phyloP scores from a whole-genome alignment of 2,113 vertebrate genomes.

The Ceuthmochares aereus region DNA sequence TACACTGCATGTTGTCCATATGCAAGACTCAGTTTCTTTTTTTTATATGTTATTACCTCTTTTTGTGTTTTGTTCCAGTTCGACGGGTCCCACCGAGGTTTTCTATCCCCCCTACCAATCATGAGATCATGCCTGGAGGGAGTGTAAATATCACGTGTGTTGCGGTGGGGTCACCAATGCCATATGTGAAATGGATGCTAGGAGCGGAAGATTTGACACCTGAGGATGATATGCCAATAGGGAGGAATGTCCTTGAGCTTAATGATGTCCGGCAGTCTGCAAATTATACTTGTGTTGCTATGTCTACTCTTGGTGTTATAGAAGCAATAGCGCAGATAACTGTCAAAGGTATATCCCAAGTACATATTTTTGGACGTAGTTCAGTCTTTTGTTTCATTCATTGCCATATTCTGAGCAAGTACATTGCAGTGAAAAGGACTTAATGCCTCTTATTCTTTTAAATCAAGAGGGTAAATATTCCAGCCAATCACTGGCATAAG shows the following conservation, averaged over 20 bases:
- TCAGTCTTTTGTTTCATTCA: neutral
- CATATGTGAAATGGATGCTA: constrained; percentile 99
- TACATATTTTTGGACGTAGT: neutral
- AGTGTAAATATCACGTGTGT: constrained; percentile 99
- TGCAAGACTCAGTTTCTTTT: neutral
- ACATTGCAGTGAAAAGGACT: neutral
- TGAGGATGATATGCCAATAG: constrained; percentile 99
- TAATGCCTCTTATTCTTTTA: neutral
- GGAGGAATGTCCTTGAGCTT: constrained; percentile 97
- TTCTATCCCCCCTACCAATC: constrained; percentile 98
- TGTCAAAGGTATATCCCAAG: constrained; percentile 90
- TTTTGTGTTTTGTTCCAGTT: constrained; percentile 87
- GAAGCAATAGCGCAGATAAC: constrained; percentile 98
- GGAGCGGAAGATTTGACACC: constrained; percentile 97
- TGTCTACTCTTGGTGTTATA: constrained; percentile 98
- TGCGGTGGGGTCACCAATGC: constrained; percentile 98
- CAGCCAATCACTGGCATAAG: neutral
- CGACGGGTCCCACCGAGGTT: constrained; percentile 96
- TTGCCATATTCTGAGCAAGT: neutral
- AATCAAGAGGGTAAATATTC: neutral
- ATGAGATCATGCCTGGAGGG: constrained; percentile 99
- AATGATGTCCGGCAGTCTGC: constrained; percentile 98
- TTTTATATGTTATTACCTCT: constrained; percentile 75
- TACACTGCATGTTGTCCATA: constrained; percentile 75
- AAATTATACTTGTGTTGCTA: constrained; percentile 98